Base-by-base conservation (phyloP, 2,113 vertebrate species). In the Phrynosoma blainvillii region DNA sequence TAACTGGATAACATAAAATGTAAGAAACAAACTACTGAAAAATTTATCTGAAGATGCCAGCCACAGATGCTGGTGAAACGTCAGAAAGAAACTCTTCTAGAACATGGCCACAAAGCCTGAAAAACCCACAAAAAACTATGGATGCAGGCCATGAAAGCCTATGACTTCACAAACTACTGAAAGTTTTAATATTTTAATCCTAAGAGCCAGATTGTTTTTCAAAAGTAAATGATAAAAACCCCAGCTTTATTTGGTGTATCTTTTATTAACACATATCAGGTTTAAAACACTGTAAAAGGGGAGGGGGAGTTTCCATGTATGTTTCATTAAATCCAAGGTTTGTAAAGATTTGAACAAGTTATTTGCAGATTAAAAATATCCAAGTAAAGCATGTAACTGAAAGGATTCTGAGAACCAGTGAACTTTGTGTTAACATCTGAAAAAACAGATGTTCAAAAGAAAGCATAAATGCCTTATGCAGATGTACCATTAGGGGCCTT, bases 201-300 rank as follows among this genome's bases (percentile, higher is more conserved):
- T 75, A 92, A 80, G 90, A 93, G 76, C 25, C 75, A 65, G 14
- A 79, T 25, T 84, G 74, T 65, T 88, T 54, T 56, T 42, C 11
- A 74, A 70, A 74, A 82, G 56, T 27, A 32, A 87, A 54, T 68
- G 13, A 30, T 9, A 42, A 30, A 30, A 30, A 27, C 30, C 10
- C 25, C 11, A 27, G 25, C 68, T 11, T 27, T 71, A 82, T 7
- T 42, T 25, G 9, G 2, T 42, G 74, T 21, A 52, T 42, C 75
- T 40, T 77, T 21, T 47, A 77, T 77, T 11, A 30, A 21, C 10
- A 77, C 21, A 25, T 20, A 76, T 76, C 32, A 76, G 2, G 36
- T 21, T 76, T 2, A 23, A 40, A 76, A 20, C 36, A 76, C 32
- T 42, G 36, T 76, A 76, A 76, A 32, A 40, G 6, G 7, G 14